These are phyloP conservation scores for Strix occidentalis DNA, from an alignment of 2,797 vertebrate genomes.

Conservation along the genomic window DNA sequence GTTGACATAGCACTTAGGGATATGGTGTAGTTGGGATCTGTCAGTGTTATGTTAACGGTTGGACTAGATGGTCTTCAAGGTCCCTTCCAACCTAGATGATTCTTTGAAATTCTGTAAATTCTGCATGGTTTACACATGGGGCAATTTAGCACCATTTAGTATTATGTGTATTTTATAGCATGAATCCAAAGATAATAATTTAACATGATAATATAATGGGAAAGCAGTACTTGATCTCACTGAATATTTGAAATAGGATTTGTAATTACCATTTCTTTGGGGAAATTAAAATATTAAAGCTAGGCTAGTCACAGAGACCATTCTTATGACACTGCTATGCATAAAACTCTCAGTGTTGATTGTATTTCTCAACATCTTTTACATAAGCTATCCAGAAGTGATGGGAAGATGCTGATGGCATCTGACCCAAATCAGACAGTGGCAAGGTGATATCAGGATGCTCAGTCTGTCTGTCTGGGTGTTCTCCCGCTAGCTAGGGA, in stretches of 20 bases:
- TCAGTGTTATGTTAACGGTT: too few relatives aligned
- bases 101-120: too few relatives aligned
- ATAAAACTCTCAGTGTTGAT: neutral
- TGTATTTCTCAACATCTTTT: neutral
- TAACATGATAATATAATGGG: neutral
- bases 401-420: neutral
- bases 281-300: neutral
- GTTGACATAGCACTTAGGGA: too few relatives aligned
- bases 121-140: neutral
- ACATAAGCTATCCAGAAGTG: neutral
- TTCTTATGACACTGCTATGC: neutral
- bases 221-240: neutral
- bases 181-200: neutral
- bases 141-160: neutral
- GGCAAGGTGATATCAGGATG: neutral
- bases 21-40: too few relatives aligned
- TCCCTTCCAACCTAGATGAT: too few relatives aligned
- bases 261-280: neutral
- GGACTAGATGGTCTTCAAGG: too few relatives aligned
- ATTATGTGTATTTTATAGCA: neutral
- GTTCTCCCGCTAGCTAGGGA: neutral
- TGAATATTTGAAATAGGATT: neutral
- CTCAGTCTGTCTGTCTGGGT: neutral
- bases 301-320: neutral
- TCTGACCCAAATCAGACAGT: neutral